Evolutionary conservation across 2,888 invertebrate genomes (phyloP).

Genomic region (Calliphora vomitoria): DNA sequence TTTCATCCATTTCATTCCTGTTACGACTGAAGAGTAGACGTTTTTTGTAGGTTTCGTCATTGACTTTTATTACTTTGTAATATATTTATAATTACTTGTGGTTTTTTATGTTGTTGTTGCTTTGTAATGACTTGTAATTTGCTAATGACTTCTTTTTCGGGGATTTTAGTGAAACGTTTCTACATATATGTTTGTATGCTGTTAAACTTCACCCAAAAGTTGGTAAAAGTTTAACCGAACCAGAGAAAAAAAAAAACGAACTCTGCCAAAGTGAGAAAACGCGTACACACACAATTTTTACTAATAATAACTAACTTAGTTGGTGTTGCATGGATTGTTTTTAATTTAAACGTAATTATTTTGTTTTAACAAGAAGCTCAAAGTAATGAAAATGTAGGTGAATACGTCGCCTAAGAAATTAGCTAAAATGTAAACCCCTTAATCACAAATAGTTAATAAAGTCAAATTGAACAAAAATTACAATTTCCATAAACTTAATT

Average conservation of each 20-base stretch:
- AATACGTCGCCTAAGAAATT: no score
- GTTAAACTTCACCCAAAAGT: not conserved
- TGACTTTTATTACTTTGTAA: conserved; percentile 72
- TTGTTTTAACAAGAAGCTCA: not conserved
- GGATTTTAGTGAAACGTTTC: conserved; percentile 11
- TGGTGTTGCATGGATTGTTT: not conserved
- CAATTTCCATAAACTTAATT: no score
- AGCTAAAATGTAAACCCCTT: no score
- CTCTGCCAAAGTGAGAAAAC: conserved; percentile 18
- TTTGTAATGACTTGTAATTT: conserved; percentile 82
- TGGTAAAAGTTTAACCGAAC: not conserved
- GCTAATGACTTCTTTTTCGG: conserved; percentile 78
- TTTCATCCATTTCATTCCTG: conserved; percentile 23
- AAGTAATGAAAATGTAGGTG: no score
- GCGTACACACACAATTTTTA: not conserved
- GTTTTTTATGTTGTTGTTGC: conserved; percentile 52
- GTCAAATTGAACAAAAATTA: no score
- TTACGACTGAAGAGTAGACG: not conserved
- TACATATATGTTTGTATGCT: not conserved
- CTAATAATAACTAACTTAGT: not conserved
- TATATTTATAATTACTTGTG: conserved; percentile 75
- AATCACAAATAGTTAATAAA: no score
- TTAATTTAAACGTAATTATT: conserved; percentile 7
- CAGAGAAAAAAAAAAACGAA: not conserved
- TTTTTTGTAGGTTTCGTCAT: conserved; percentile 69